Evolutionary conservation across 2,888 invertebrate genomes (phyloP).

Genomic region (Eristalis tenax): DNA sequence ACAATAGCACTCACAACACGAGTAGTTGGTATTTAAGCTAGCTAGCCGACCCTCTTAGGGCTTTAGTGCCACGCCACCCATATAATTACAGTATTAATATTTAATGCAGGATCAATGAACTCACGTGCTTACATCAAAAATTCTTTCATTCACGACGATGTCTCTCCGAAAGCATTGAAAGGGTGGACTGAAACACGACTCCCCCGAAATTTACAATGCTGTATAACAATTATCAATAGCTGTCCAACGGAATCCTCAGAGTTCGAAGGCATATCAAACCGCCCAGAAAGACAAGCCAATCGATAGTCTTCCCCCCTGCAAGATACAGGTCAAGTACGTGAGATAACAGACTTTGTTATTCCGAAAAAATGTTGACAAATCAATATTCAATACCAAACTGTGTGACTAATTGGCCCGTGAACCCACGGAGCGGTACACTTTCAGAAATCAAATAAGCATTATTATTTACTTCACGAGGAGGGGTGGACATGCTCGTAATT

Average conservation of each 20-base stretch:
- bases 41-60: no score
- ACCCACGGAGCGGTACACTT: neutral
- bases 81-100: neutral
- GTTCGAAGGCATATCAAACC: neutral
- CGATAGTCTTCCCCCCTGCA: neutral
- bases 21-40: no score
- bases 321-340: neutral
- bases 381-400: neutral
- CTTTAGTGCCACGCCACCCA: no score
- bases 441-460: conserved; percentile 15
- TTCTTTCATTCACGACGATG: neutral
- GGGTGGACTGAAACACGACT: neutral
- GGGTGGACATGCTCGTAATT: neutral
- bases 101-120: neutral
- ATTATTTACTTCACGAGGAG: conserved; percentile 27
- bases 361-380: neutral
- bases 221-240: neutral
- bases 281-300: neutral
- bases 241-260: neutral
- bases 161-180: neutral
- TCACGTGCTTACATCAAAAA: neutral
- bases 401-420: neutral
- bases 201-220: neutral
- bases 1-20: no score
- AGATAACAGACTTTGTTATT: neutral